phyloP scores from a whole-genome alignment of 2,888 invertebrate species.

The Tetheella fluctuosa region DNA sequence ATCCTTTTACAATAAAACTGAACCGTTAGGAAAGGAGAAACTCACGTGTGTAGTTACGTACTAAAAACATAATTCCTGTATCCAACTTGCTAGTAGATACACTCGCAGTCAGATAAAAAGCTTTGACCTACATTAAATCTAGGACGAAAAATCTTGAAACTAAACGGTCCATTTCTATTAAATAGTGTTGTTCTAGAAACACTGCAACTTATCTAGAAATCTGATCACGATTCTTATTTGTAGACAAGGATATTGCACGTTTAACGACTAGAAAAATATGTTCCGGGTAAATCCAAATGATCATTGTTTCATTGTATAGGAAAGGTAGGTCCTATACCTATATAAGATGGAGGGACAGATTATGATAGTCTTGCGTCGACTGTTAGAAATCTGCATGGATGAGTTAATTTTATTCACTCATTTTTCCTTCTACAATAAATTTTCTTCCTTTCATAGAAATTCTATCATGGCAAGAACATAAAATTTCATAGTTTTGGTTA shows the following conservation, averaged over 20 bases:
- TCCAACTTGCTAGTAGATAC: not conserved
- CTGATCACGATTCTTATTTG: constrained; percentile 9
- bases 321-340: too few species aligned
- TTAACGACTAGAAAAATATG: not conserved
- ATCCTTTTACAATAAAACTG: not conserved
- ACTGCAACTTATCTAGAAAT: constrained; percentile 8
- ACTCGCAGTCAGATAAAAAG: constrained; percentile 3
- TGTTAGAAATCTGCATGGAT: not conserved
- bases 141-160: constrained; percentile 1
- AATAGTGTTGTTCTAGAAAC: not conserved
- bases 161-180: not conserved
- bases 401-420: not conserved
- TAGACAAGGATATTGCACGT: not conserved
- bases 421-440: not conserved
- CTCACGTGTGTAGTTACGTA: not conserved
- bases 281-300: not conserved
- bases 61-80: not conserved
- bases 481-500: not conserved
- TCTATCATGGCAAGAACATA: not conserved
- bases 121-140: constrained; percentile 1
- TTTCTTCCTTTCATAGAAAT: not conserved
- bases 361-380: not conserved
- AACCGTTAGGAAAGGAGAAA: not conserved
- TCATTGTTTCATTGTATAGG: not conserved
- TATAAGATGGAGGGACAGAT: not conserved